Conservation (phyloP, 1,140 invertebrate genomes). For the Ceratina calcarata region DNA sequence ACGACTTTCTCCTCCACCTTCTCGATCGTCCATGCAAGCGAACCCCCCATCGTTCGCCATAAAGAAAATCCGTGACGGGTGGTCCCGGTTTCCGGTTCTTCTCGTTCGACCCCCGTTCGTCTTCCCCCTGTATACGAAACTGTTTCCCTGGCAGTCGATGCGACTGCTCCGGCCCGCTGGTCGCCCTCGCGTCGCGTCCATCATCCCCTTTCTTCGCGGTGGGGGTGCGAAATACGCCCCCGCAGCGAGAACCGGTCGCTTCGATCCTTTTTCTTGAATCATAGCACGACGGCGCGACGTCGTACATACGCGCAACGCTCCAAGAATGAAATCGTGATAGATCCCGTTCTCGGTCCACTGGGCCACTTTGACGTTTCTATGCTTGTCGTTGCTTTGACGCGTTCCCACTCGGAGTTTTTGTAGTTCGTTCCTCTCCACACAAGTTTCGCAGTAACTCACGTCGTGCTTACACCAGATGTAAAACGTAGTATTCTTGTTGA, state of each 20-base stretch:
- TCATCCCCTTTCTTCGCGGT: constrained; percentile 56
- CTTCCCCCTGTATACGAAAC: constrained; percentile 43
- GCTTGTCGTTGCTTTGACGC: background rate
- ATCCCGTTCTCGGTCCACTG: constrained; percentile 11
- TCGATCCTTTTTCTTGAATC: constrained; percentile 20
- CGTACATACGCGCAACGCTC: background rate
- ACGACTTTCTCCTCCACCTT: constrained; percentile 38
- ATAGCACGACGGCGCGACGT: background rate
- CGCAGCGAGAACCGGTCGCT: constrained; percentile 25
- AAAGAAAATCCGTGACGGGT: constrained; percentile 70
- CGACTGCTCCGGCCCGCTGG: constrained; percentile 30
- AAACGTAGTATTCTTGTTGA: no score
- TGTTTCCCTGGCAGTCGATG: constrained; percentile 52
- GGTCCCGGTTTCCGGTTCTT: constrained; percentile 64
- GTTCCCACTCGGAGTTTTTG: background rate
- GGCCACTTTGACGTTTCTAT: constrained; percentile 3
- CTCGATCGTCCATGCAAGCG: constrained; percentile 43
- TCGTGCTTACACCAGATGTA: background rate
- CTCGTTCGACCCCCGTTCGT: constrained; percentile 37
- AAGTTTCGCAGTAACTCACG: background rate
- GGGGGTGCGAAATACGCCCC: constrained; percentile 47
- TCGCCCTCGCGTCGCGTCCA: constrained; percentile 38
- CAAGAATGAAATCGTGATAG: constrained; percentile 12
- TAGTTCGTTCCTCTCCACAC: background rate
- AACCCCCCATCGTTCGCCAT: constrained; percentile 64